Percentiles rank a stretch among this genome's conserved stretches.
Evolutionary conservation across 1,140 invertebrate species (phyloP).

Genomic region (Phocides pigmalion): DNA sequence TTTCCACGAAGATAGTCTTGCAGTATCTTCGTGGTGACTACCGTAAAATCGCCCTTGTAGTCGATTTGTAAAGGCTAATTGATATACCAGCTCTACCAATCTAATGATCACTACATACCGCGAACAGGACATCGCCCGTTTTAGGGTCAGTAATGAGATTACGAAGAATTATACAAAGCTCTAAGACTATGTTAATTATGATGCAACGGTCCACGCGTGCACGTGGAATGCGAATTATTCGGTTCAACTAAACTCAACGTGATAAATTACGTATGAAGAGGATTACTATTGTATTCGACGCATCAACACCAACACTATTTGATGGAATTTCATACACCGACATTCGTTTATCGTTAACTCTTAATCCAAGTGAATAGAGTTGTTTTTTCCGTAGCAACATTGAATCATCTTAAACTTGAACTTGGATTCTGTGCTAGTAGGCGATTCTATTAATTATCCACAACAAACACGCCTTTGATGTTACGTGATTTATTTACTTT

Average conservation of each 20-base stretch:
- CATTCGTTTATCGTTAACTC: background rate
- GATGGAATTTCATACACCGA: constrained; percentile 5
- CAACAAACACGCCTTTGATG: background rate
- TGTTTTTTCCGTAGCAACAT: constrained; percentile 6
- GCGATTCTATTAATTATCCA: constrained; percentile 23
- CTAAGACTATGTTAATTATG: too few species aligned
- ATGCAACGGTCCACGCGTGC: background rate
- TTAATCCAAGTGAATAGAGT: constrained; percentile 15
- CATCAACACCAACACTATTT: constrained; percentile 14
- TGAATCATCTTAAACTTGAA: constrained; percentile 40
- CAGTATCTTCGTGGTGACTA: too few species aligned
- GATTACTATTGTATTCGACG: constrained; percentile 12
- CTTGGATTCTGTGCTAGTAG: constrained; percentile 33
- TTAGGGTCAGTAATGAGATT: too few species aligned
- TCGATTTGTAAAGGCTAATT: too few species aligned
- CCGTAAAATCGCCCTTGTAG: too few species aligned
- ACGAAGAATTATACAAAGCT: too few species aligned
- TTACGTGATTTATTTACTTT: background rate
- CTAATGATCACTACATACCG: too few species aligned
- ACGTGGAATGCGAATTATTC: constrained; percentile 8
- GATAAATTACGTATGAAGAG: constrained; percentile 16
- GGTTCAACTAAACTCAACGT: constrained; percentile 12
- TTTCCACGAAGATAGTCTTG: too few species aligned
- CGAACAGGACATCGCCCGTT: too few species aligned
- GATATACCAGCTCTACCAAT: too few species aligned